Evolutionary conservation across 2,797 vertebrate genomes (phyloP).

Genomic region (Meda fulgida): DNA sequence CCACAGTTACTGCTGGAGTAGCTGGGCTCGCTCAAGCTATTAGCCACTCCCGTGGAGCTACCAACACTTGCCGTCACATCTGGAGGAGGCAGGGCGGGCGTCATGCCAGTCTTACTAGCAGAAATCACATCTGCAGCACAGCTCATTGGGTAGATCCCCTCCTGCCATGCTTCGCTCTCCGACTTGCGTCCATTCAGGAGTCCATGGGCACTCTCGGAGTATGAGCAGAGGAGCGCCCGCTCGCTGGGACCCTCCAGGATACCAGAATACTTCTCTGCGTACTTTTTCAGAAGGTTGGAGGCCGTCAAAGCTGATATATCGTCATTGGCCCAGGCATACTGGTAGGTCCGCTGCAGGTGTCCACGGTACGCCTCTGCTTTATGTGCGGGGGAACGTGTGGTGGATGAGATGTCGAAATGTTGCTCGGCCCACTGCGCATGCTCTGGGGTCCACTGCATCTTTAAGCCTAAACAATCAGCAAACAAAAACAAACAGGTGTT

Average conservation of each 20-base stretch:
- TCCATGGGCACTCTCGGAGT: constrained; percentile 87
- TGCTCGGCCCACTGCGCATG: constrained; percentile 99
- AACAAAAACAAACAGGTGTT: constrained; percentile 65
- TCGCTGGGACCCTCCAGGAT: constrained; percentile 95
- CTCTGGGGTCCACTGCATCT: constrained; percentile 99
- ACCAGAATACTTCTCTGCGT: constrained; percentile 98
- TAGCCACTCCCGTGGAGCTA: constrained; percentile 92
- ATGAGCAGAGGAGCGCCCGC: constrained; percentile 91
- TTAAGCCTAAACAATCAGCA: constrained; percentile 86
- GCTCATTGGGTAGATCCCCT: constrained; percentile 96
- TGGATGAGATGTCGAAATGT: constrained; percentile 99
- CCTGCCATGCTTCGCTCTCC: constrained; percentile 96
- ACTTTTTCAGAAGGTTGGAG: constrained; percentile 98
- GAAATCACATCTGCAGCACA: constrained; percentile 95
- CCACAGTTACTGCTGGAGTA: constrained; percentile 96
- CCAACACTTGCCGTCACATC: constrained; percentile 93
- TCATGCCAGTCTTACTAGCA: constrained; percentile 94
- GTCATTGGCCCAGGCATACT: constrained; percentile 99
- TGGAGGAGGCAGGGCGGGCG: constrained; percentile 89
- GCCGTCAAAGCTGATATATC: constrained; percentile 98
- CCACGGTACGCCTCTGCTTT: constrained; percentile 98
- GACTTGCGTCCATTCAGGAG: constrained; percentile 95
- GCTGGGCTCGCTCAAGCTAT: constrained; percentile 93
- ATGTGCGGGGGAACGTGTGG: constrained; percentile 97
- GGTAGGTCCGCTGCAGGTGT: constrained; percentile 96